phyloP scores from a whole-genome alignment of 2,797 vertebrate genomes.

The Amblyopsis hoosieri region DNA sequence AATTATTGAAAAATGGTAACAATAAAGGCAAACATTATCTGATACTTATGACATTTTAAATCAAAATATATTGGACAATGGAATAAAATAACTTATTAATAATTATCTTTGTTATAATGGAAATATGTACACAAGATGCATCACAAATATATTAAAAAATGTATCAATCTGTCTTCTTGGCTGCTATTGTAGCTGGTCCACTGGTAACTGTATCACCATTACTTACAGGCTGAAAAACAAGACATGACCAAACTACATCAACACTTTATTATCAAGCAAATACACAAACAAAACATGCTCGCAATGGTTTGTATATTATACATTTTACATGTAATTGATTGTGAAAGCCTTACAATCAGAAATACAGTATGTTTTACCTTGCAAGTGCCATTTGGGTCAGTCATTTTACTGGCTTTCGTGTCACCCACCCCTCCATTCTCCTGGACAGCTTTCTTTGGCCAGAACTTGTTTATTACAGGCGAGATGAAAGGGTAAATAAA shows the following conservation, averaged over 20 bases:
- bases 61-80: not conserved
- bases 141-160: conserved; percentile 17
- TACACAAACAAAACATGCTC: not conserved
- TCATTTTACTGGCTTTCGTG: conserved; percentile 49
- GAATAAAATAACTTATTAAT: conserved; percentile 28
- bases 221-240: conserved; percentile 70
- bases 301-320: not conserved
- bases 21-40: too few species aligned
- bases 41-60: not conserved
- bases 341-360: not conserved
- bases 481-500: conserved; percentile 88
- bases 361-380: conserved; percentile 65
- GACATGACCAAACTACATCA: conserved; percentile 4
- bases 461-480: conserved; percentile 83
- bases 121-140: conserved; percentile 59
- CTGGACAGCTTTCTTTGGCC: conserved; percentile 78
- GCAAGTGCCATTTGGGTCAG: conserved; percentile 43
- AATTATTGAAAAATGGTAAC: too few species aligned
- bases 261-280: not conserved
- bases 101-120: conserved; percentile 39
- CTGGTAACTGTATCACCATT: conserved; percentile 56
- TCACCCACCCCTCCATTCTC: conserved; percentile 44
- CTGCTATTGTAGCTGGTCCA: conserved; percentile 56
- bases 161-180: conserved; percentile 86
- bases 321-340: not conserved